Base-by-base conservation (phyloP, 2,113 vertebrate species). In the Hyperoodon ampullatus region DNA sequence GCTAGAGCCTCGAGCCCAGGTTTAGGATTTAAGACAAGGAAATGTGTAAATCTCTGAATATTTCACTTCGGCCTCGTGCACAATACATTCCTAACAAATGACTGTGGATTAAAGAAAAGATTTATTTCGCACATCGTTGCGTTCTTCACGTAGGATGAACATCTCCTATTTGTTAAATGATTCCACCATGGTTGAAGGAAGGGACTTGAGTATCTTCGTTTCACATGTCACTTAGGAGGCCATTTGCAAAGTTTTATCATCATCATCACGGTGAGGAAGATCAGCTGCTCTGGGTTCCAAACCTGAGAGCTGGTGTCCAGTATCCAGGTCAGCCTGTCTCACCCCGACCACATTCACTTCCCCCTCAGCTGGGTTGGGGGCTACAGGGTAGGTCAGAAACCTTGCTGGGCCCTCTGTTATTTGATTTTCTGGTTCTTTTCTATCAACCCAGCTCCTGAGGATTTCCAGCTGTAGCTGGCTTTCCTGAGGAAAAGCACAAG, bases 341-440 rank as follows among this genome's bases (percentile, higher is more conserved):
- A 18, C 30, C 13, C 28, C 14, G 3, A 42, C 42, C 3, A 8
- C 4, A 9, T 47, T 26, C 26, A 6, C 8, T 5, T 2, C 6
- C 30, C 24, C 15, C 30, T 68, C 16, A 2, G 39, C 44, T 66
- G 44, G 75, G 53, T 71, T 53, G 12, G 39, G 28, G 30, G 30
- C 39, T 63, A 2, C 5, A 9, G 11, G 21, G 4, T 2, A 16
- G 28, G 8, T 8, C 11, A 13, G 66, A 61, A 47, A 11, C 82
- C 50, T 90, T 53, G 3, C 55, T 9, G 8, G 0, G 1, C 66
- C 71, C 47, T 86, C 72, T 72, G 5, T 9, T 61, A 18, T 63
- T 83, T 78, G 53, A 47, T 39, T 91, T 89, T 86, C 58, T 44
- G 15, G 26, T 93, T 88, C 66, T 94, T 93, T 92, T 74, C 44